Evolutionary conservation across 2,888 invertebrate species (phyloP).

Genomic region (Unio pictorum): DNA sequence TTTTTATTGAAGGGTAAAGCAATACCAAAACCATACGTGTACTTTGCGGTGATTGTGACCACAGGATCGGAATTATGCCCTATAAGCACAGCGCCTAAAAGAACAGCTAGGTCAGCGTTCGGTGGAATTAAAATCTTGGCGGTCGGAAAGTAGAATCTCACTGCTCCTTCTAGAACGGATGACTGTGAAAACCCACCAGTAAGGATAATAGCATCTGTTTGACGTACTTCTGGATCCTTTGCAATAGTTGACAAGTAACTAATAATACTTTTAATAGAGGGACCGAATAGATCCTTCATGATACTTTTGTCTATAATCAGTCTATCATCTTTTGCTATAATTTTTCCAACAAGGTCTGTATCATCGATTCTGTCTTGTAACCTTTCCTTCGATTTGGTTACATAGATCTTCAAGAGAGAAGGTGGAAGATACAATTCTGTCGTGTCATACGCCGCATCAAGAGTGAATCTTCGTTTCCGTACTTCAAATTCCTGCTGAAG

Average conservation of each 20-base stretch:
- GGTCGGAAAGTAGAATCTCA: conserved; percentile 40
- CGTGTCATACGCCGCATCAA: conserved; percentile 18
- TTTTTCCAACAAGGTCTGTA: conserved; percentile 30
- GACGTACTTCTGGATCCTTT: conserved; percentile 34
- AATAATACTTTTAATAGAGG: conserved; percentile 34
- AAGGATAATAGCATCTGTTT: conserved; percentile 30
- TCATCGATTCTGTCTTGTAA: conserved; percentile 35
- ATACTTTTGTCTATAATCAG: conserved; percentile 29
- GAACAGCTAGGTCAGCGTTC: conserved; percentile 33
- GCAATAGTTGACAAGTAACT: conserved; percentile 32
- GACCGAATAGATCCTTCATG: conserved; percentile 38
- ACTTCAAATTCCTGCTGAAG: conserved; percentile 47
- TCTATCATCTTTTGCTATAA: conserved; percentile 23
- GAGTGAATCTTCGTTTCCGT: conserved; percentile 34
- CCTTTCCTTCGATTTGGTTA: conserved; percentile 26
- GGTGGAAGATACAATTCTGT: conserved; percentile 18
- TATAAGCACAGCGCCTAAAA: conserved; percentile 36
- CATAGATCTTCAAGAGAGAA: conserved; percentile 26
- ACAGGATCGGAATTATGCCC: conserved; percentile 32
- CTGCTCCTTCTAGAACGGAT: conserved; percentile 28
- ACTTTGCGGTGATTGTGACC: conserved; percentile 21
- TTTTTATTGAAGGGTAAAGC: conserved; percentile 38
- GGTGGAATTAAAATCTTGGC: conserved; percentile 33
- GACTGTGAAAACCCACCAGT: conserved; percentile 34
- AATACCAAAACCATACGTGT: conserved; percentile 39